phyloP scores from a whole-genome alignment of 2,888 invertebrate species.

The Drosophila birchii region DNA sequence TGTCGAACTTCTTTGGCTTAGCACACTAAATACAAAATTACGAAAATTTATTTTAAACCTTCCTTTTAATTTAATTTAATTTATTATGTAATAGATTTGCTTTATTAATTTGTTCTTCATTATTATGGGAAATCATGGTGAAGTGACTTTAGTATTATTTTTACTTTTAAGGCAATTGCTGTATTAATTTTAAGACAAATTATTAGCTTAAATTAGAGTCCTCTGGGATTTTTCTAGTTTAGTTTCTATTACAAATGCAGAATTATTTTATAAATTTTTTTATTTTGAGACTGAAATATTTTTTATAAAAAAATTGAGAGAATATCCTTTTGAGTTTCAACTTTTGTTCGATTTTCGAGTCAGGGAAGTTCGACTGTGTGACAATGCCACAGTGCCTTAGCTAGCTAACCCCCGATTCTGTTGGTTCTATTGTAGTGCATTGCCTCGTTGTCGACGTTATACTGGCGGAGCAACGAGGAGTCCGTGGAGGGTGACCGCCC shows the following conservation, averaged over 20 bases:
- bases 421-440: constrained; percentile 85
- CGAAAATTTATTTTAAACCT: not conserved
- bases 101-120: too few species aligned
- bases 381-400: not conserved
- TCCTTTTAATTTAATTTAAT: not conserved
- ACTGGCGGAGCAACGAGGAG: constrained; percentile 91
- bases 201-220: too few species aligned
- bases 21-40: not conserved
- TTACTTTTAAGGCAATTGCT: not conserved
- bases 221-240: too few species aligned
- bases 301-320: too few species aligned
- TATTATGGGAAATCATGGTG: not conserved
- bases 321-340: not conserved
- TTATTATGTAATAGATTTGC: not conserved
- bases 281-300: too few species aligned
- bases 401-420: constrained; percentile 13
- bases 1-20: constrained; percentile 22
- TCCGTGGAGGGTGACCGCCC: constrained; percentile 90
- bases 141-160: not conserved
- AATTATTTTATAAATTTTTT: too few species aligned
- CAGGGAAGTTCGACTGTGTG: constrained; percentile 12
- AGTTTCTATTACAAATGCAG: too few species aligned
- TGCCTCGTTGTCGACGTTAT: constrained; percentile 89
- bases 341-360: not conserved
- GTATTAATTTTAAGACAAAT: not conserved